Base-by-base conservation (phyloP, 2,797 vertebrate genomes). In the Falco cherrug region DNA sequence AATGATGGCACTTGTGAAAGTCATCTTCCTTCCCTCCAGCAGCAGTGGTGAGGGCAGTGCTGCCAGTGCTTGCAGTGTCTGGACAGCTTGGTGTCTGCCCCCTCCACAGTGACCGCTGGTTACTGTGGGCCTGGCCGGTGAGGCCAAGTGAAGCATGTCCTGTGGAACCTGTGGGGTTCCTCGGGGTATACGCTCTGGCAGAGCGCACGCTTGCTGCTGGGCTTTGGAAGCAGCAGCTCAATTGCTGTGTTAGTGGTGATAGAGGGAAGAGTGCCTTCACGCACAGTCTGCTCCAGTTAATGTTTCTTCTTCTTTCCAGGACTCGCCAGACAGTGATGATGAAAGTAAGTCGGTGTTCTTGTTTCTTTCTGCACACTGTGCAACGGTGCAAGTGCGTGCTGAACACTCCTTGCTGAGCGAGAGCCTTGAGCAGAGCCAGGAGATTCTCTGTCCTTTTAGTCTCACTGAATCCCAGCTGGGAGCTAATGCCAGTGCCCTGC, bases 281-380 rank as follows among this genome's bases (percentile, higher is more conserved):
- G 45, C 31, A 0, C 74, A 0, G 0, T 7, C 41, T 74, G 84
- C 45, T 80, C 59, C 73, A 25, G 13, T 80, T 68, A 4, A 21
- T 5, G 8, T 92, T 88, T 39, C 31, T 89, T 95, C 78, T 67
- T 24, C 21, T 81, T 96, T 97, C n/a, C 88, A 99, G 99, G 99
- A 99, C 82, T 99, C 99, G 95, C 99, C 99, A 97, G 99, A 99
- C 98, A 99, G 99, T 67, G 99, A 99, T 95, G 99, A 99, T 93
- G 99, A 99, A 98, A 99, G 99, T 99, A 98, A 99, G 98, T 98
- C 18, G 14, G 15, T 3, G 2, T 59, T 31, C 2, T 5, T 2
- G 0, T 12, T 37, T 9, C 8, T 10, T 59, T 16, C 21, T 5
- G 5, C 1, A 1, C 8, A 0, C 48, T 1, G 13, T 7, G 45